Evolutionary conservation across 1,140 invertebrate species (phyloP).

Genomic region (Periplaneta americana): DNA sequence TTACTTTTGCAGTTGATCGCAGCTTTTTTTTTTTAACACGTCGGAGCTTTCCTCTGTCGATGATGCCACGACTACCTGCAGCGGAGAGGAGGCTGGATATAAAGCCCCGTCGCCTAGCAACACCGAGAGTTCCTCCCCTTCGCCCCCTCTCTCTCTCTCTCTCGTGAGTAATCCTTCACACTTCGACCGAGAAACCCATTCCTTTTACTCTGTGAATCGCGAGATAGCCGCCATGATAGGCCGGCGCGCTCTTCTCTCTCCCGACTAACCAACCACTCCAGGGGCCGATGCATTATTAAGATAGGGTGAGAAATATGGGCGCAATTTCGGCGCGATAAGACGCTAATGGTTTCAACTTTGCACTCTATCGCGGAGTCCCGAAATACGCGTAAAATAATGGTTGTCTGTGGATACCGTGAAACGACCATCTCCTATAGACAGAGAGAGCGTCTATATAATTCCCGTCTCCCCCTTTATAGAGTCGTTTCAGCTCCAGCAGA

Average conservation of each 20-base stretch:
- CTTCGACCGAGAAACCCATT: conserved; percentile 14
- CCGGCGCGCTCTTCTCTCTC: not conserved
- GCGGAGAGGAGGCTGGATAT: not conserved
- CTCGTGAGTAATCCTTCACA: conserved; percentile 15
- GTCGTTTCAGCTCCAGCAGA: not conserved
- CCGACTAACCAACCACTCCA: conserved; percentile 1
- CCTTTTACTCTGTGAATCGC: conserved; percentile 6
- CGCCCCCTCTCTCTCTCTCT: too few species aligned
- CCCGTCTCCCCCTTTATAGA: not conserved
- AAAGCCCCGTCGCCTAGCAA: conserved; percentile 3
- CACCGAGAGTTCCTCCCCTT: not conserved
- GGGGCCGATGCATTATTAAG: conserved; percentile 21
- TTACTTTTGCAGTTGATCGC: not conserved
- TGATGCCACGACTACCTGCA: not conserved
- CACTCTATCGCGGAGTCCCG: conserved; percentile 19
- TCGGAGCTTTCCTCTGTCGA: not conserved
- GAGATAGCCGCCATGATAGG: not conserved
- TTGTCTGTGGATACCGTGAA: not conserved
- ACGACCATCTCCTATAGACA: not conserved
- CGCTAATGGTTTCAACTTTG: conserved; percentile 24
- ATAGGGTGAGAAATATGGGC: conserved; percentile 23
- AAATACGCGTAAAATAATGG: conserved; percentile 20
- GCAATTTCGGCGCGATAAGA: conserved; percentile 21
- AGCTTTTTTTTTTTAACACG: not conserved
- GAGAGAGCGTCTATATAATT: not conserved